Base-by-base conservation (phyloP, 2,888 invertebrate genomes). In the Diadegma fenestrale region DNA sequence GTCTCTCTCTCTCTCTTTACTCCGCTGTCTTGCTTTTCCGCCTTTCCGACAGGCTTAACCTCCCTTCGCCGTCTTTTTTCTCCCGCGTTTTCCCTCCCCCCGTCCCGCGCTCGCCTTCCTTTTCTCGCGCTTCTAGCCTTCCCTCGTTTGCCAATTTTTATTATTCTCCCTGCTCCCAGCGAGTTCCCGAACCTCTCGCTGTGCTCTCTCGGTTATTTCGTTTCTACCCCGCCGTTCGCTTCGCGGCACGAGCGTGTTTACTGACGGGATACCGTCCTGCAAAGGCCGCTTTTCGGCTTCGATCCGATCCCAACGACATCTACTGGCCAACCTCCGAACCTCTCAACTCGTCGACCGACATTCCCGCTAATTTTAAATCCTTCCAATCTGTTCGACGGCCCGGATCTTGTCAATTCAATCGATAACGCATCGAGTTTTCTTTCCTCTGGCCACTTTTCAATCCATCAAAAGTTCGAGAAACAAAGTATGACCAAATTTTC, bases 211-310 rank as follows among this genome's bases (percentile, higher is more conserved):
- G 30, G 48, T 41, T 76, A n/a, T 63, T 6, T 63, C 63, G 45
- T 30, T 48, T 22, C 45, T 33, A 48, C 30, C 63, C 63, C 75
- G 45, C 45, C 45, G 63, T 73, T 73, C 63, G 45, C 63, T 73
- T 73, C 75, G 45, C 63, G 63, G 45, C 75, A 76, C 75, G 61
- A 76, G 75, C 63, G 63, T 76, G 75, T 76, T 76, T 76, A 76
- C 75, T 76, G 75, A 76, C 75, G 75, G 75, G 48, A 69, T 54
- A 64, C 64, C 80, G 82, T 88, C 87, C 87, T 68, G 87, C 61
- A 58, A 69, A 48, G 82, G 84, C 82, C 84, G 87, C 88, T 83
- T 85, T 84, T 61, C 89, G 84, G 84, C 88, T 86, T 87, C 26
- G 51, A 48, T 37, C 33, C 41, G 37, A 33, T 14, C 12, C 17